A percentile compares a stretch with the other conserved stretches of the same genome.
Conservation (phyloP, 2,797 vertebrate genomes). For the Urocyon cinereoargenteus region DNA sequence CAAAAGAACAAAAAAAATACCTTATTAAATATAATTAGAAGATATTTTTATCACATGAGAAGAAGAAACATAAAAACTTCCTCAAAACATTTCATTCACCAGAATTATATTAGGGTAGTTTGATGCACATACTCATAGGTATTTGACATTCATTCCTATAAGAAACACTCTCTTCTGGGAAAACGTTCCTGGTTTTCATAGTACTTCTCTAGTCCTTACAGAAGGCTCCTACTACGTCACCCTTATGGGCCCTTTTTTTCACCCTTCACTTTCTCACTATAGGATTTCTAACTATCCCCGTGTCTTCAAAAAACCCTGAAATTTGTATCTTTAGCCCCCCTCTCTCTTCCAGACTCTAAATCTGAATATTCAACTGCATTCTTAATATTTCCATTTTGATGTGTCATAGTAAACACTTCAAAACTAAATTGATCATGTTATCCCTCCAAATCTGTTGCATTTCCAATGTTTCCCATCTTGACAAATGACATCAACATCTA, state of each 20-base stretch:
- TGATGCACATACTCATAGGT: neutral
- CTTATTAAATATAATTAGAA: slow-evolving; percentile 8
- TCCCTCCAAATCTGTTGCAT: neutral
- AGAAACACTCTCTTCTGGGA: neutral
- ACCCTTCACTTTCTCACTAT: neutral
- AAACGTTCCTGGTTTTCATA: neutral
- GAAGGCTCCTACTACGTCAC: neutral
- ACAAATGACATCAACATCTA: slow-evolving; percentile 17
- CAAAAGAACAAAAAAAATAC: slow-evolving; percentile 46
- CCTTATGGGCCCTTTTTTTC: neutral
- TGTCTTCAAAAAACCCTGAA: slow-evolving; percentile 53
- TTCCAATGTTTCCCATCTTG: neutral
- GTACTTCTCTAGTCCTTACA: neutral
- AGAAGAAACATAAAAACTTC: neutral
- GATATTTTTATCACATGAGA: slow-evolving; percentile 20
- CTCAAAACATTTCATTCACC: slow-evolving; percentile 16
- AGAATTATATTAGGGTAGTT: slow-evolving; percentile 14
- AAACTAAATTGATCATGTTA: slow-evolving; percentile 47
- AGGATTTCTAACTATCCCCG: slow-evolving; percentile 32
- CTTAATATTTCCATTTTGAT: slow-evolving; percentile 27
- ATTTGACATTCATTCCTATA: neutral
- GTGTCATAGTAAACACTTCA: neutral
- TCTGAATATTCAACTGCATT: neutral
- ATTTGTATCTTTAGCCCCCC: neutral
- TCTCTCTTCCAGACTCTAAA: slow-evolving; percentile 16